Evolutionary conservation across 2,888 invertebrate genomes (phyloP).

Genomic region (Sminthurides aquaticus): DNA sequence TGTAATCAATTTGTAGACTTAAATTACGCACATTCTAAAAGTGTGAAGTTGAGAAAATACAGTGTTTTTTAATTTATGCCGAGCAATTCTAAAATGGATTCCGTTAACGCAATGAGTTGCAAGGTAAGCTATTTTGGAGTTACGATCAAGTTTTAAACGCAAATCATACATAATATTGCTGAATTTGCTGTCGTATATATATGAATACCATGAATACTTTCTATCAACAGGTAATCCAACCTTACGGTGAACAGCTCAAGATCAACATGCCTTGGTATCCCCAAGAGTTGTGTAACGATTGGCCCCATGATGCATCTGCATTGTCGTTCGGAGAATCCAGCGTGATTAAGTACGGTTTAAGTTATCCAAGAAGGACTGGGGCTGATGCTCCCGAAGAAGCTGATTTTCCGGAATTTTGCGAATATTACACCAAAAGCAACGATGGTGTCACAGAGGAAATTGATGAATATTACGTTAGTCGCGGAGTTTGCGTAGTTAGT

Average conservation of each 20-base stretch:
- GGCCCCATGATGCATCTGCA: slow-evolving; percentile 41
- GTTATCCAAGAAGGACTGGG: slow-evolving; percentile 38
- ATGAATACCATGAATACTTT: too few species aligned
- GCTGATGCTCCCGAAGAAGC: slow-evolving; percentile 27
- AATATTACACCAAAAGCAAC: slow-evolving; percentile 17
- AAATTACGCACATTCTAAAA: not conserved
- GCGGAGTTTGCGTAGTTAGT: slow-evolving; percentile 36
- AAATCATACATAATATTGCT: too few species aligned
- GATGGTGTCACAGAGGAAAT: slow-evolving; percentile 13
- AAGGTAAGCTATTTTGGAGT: not conserved
- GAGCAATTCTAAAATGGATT: too few species aligned
- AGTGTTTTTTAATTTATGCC: too few species aligned
- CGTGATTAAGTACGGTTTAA: slow-evolving; percentile 38
- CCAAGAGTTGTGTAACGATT: slow-evolving; percentile 39
- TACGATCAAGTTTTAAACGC: too few species aligned
- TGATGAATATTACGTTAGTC: slow-evolving; percentile 36
- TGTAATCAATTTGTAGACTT: too few species aligned
- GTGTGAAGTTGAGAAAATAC: not conserved
- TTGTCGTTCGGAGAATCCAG: slow-evolving; percentile 39
- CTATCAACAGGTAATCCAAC: slow-evolving; percentile 14
- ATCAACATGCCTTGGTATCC: slow-evolving; percentile 39
- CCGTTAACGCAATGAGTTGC: slow-evolving; percentile 4
- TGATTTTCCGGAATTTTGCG: slow-evolving; percentile 30
- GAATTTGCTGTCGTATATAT: not conserved
- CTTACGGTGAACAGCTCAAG: slow-evolving; percentile 37